Base-by-base conservation (phyloP, 2,888 invertebrate species). In the Clostera curtula region DNA sequence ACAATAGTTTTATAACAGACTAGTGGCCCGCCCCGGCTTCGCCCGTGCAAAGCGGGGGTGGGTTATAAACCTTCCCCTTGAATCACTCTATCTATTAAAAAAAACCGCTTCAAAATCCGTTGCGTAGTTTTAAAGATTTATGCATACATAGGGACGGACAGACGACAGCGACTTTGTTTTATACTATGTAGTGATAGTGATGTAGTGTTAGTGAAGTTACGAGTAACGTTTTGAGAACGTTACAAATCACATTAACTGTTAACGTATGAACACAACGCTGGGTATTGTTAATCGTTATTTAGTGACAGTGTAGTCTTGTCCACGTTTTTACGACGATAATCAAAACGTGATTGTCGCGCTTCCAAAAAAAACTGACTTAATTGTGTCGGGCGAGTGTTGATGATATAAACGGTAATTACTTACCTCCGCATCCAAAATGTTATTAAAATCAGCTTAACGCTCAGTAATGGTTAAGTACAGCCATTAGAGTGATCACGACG, bases 391-490 rank as follows among this genome's bases (percentile, higher is more conserved):
- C 57, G 68, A 72, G 80, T 76, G 82, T 76, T 76, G 77, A 79
- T 75, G 75, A 68, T 66, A 74, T 73, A 74, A 72, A 73, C 67
- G 66, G 69, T 80, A 82, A 83, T 82, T 82, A 79, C 69, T 58
- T 60, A 61, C 57, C 58, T 59, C 56, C 61, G 63, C 62, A 64
- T 55, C 61, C 64, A 50, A 70, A 75, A 71, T 65, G 79, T 76
- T 83, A 83, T 83, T 83, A 83, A 82, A 83, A 79, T 72, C 50
- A 71, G 69, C 75, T 83, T 82, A 82, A 71, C 63, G 63, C 58
- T 64, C 42, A 49, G 31, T 56, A 55, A 48, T 50, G 40, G 39
- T 36, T 37, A 36, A 25, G 27, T 32, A 42, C 38, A 39, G 37
- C 45, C 35, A 31, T 31, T 40, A 35, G 32, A 45, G 26, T 29